Percentiles rank a stretch among this genome's conserved stretches.
Conservation (phyloP, 2,797 vertebrate species). For the Crax fasciolata region DNA sequence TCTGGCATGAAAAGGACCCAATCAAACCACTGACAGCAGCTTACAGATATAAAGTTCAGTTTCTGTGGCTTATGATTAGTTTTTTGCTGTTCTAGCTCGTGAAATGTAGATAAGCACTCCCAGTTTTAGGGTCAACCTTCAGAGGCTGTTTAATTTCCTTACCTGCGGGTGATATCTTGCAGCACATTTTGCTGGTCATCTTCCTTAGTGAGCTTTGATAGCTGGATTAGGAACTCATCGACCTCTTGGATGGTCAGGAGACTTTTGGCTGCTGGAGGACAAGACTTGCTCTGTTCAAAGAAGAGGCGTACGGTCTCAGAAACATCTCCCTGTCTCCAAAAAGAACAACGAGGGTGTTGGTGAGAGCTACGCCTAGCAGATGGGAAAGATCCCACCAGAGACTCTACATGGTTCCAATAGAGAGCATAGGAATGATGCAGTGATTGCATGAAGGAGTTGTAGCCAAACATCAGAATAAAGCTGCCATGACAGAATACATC, state of each 20-base stretch:
- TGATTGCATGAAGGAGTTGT: background rate
- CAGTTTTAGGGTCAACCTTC: background rate
- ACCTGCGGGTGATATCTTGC: constrained; percentile 91
- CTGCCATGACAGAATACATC: background rate
- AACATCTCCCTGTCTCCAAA: constrained; percentile 91
- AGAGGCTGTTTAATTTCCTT: background rate
- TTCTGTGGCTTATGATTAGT: background rate
- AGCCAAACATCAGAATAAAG: background rate
- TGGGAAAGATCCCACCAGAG: background rate
- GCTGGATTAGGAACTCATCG: constrained; percentile 89
- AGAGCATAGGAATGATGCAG: background rate
- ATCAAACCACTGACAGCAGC: background rate
- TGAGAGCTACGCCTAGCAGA: background rate
- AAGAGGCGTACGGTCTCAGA: constrained; percentile 96
- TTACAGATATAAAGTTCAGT: background rate
- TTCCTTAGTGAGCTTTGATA: constrained; percentile 94
- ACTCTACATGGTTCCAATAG: background rate
- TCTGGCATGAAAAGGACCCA: background rate
- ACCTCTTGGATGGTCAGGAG: constrained; percentile 96
- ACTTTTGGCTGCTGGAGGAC: constrained; percentile 93
- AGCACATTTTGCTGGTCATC: constrained; percentile 96
- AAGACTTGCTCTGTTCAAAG: constrained; percentile 93
- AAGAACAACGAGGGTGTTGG: background rate
- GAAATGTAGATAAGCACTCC: background rate
- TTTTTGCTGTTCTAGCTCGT: background rate